Evolutionary conservation across 2,797 vertebrate genomes (phyloP).

Genomic region (Mus minutoides): DNA sequence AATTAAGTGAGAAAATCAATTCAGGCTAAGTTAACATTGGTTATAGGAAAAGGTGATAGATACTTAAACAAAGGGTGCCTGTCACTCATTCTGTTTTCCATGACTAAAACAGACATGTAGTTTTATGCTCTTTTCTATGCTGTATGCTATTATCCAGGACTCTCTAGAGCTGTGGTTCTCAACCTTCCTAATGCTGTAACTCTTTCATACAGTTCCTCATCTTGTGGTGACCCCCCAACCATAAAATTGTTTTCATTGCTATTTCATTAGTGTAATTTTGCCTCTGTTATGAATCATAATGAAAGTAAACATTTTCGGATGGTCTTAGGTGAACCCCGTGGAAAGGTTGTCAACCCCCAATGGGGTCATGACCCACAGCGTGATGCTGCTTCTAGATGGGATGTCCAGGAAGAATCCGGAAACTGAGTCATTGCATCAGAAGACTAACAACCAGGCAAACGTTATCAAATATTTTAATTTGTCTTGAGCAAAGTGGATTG

Average conservation of each 20-base stretch:
- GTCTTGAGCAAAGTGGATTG: conserved; percentile 6
- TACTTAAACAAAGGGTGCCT: neutral
- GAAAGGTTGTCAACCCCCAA: neutral
- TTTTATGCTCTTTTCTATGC: neutral
- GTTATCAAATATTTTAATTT: conserved; percentile 29
- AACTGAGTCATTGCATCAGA: neutral
- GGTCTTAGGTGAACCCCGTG: neutral
- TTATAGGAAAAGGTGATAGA: neutral
- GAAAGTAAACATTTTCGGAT: neutral
- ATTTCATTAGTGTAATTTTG: neutral
- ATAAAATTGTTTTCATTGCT: neutral
- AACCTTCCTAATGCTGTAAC: neutral
- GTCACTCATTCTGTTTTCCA: neutral
- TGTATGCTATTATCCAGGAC: neutral
- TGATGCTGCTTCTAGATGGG: neutral
- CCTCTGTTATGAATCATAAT: neutral
- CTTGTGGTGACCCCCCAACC: neutral
- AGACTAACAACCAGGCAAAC: neutral
- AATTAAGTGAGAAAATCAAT: conserved; percentile 35
- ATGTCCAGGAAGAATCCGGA: neutral
- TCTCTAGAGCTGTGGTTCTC: neutral
- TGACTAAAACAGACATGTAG: neutral
- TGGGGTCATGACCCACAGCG: no score
- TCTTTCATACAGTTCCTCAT: no score
- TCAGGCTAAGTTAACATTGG: neutral